Base-by-base conservation (phyloP, 2,113 vertebrate genomes). In the Sinocyclocheilus grahami region DNA sequence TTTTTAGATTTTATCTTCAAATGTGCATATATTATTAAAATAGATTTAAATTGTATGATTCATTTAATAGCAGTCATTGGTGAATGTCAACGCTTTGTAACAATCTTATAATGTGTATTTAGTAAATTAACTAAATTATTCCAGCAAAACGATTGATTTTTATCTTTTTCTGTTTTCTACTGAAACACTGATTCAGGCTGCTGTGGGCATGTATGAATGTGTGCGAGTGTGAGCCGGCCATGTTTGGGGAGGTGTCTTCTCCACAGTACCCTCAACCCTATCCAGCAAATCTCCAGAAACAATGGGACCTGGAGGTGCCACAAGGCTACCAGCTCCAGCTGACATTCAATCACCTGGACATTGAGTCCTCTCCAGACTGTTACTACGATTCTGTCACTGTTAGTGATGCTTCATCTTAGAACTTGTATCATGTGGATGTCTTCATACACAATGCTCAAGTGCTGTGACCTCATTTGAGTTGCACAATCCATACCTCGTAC, bases 371-470 rank as follows among this genome's bases (percentile, higher is more conserved):
- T 0, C 89, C 87, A 42, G 91, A 91, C 91, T 99, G 97, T 88
- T 91, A 91, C 87, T 97, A 98, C 78, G 97, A 99, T 89, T 95
- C 94, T 71, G 94, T 99, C 69, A 96, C 95, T 96, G 98, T 99
- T 92, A 2, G 93, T 89, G 22, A 53, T 20, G 79, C 42, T 76
- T 84, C 63, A 18, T 42, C 27, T 3, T 22, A 16, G 3, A 33
- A 13, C 9, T 33, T 71, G 16, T 71, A 2, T 9, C 16, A 71
- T 71, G 33, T 71, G 67, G 14, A 37, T 71, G 33, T 24, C 5
- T 65, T 65, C 1, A 65, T 65, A 65, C 11, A 65, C 63, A 65
- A 27, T 65, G 11, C 62, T 27, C 1, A 16, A 78, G 22, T 69
- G 7, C 6, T 74, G 16, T 48, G 53, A 42, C 18, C 20, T 83